Base-by-base conservation (phyloP, 2,888 invertebrate genomes). In the Phymatocera aterrima region DNA sequence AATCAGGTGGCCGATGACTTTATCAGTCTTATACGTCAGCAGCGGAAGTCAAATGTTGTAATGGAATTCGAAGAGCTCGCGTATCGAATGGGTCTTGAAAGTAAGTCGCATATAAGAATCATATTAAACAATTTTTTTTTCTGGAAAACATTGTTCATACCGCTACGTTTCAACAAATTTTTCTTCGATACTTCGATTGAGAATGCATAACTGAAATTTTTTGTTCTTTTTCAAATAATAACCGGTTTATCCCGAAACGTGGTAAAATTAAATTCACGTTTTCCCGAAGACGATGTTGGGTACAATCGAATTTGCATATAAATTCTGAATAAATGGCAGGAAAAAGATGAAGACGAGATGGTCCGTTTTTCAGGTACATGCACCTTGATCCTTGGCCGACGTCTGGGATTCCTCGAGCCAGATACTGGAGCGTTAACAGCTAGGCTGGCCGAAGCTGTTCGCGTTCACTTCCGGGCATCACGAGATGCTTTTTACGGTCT, bases 401-500 rank as follows among this genome's bases (percentile, higher is more conserved):
- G 97, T 75, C 93, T 97, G 89, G 96, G 97, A 0, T 96, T 96
- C 88, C 90, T 96, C 12, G 89, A 87, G 77, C 86, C 90, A 31
- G 93, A 94, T 84, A 85, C 88, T 15, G 91, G 91, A 82, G 93
- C 93, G 0, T 92, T 94, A 18, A 93, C 94, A 24, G 93, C 94
- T 0, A 92, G 92, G 77, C 90, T 96, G 46, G 94, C 95, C 1
- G 91, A 93, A n/a, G 95, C 96, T 0, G 95, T 96, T 2, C 95
- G 95, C 86, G 92, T 94, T 54, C 94, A 96, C 85, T 97, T 97
- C 88, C 92, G 95, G 65, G 95, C 96, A 0, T 95, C 95, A 82
- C 92, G 96, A 78, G 97, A 97, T 87, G 95, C 96, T 0, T 95
- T 95, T 89, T 97, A 95, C 88, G 96, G 96, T 0, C 92, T 96